These are phyloP conservation scores for Serilophus lunatus DNA, from an alignment of 2,113 vertebrate genomes.

Conservation along the genomic window DNA sequence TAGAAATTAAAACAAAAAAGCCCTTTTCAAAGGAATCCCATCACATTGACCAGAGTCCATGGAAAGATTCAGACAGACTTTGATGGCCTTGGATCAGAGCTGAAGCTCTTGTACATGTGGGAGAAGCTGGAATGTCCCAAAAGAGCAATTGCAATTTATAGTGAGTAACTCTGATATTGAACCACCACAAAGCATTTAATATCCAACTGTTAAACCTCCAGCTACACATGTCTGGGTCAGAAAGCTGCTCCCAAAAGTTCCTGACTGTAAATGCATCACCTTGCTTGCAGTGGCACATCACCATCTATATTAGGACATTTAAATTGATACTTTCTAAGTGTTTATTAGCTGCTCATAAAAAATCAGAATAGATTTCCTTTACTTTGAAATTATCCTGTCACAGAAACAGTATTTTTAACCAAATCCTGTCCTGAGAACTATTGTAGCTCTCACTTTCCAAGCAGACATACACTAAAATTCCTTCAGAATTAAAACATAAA, in stretches of 20 bases:
- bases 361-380: background rate
- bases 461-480: background rate
- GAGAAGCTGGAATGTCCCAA: background rate
- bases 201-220: background rate
- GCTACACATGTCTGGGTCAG: background rate
- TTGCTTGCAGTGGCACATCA: background rate
- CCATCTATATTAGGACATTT: background rate
- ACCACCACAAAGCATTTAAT: conserved; percentile 30
- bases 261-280: background rate
- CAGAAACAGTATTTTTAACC: background rate
- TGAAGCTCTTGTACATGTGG: background rate
- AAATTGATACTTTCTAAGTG: background rate
- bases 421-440: background rate
- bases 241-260: background rate
- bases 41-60: background rate
- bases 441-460: background rate
- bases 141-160: conserved; percentile 16
- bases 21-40: background rate
- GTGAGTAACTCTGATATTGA: conserved; percentile 8
- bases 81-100: background rate
- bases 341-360: background rate
- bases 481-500: background rate
- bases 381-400: background rate
- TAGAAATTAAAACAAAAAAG: background rate
- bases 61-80: background rate